These are phyloP conservation scores for Baccha elongata DNA, from an alignment of 2,888 invertebrate genomes.

Conservation along the genomic window DNA sequence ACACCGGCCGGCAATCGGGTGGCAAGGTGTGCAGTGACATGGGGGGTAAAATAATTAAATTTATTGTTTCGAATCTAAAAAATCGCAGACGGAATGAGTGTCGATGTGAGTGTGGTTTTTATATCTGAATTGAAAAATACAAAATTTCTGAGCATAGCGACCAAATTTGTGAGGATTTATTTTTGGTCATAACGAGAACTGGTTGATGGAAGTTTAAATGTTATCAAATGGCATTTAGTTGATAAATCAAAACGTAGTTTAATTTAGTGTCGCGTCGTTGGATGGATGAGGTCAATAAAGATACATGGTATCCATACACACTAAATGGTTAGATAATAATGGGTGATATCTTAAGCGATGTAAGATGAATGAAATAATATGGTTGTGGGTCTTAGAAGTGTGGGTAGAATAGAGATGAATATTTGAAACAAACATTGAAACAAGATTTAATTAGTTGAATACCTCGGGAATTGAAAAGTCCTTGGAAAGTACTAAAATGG, in stretches of 20 bases:
- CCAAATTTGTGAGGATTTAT: conserved; percentile 59
- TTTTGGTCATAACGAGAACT: conserved; percentile 63
- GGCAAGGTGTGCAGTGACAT: neutral
- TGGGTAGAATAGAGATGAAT: conserved; percentile 35
- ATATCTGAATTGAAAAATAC: conserved; percentile 51
- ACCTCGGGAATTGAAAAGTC: no score
- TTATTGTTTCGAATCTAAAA: conserved; percentile 64
- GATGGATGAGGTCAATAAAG: conserved; percentile 26
- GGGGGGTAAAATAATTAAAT: conserved; percentile 53
- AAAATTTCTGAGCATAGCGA: conserved; percentile 34
- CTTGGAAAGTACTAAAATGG: no score
- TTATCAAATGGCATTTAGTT: conserved; percentile 49
- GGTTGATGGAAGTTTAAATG: conserved; percentile 47
- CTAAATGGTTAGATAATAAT: conserved; percentile 27
- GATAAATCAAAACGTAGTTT: conserved; percentile 68
- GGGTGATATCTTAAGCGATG: conserved; percentile 44
- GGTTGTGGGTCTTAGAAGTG: conserved; percentile 6
- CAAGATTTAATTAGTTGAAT: neutral
- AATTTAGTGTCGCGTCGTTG: conserved; percentile 44
- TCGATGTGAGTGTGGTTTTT: conserved; percentile 16
- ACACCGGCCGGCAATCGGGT: conserved; percentile 8
- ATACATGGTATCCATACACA: neutral
- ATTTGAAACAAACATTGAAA: neutral
- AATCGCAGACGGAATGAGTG: conserved; percentile 24
- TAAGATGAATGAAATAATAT: conserved; percentile 27